Percentiles rank a stretch among this genome's conserved stretches.
Evolutionary conservation across 2,888 invertebrate genomes (phyloP).

Genomic region (Sericinus montela): DNA sequence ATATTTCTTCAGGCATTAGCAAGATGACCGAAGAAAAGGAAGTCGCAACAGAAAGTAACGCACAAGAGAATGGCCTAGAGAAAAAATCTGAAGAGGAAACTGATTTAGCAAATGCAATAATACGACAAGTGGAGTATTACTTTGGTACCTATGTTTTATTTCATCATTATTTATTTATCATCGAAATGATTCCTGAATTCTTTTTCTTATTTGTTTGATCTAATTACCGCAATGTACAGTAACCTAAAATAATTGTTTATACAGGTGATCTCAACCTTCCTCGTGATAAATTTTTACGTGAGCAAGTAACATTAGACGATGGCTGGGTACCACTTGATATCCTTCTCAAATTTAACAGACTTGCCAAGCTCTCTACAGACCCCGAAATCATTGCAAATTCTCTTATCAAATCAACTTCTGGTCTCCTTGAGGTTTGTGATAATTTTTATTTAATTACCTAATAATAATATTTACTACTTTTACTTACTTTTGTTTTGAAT

Average conservation of each 20-base stretch:
- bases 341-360: conserved; percentile 92
- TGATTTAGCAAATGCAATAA: conserved; percentile 80
- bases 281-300: conserved; percentile 95
- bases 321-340: conserved; percentile 94
- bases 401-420: conserved; percentile 84
- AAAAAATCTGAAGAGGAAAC: conserved; percentile 37
- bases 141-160: conserved; percentile 57
- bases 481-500: no score
- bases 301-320: conserved; percentile 90
- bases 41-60: conserved; percentile 46
- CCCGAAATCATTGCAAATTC: conserved; percentile 84
- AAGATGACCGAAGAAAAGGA: conserved; percentile 65
- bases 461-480: no score
- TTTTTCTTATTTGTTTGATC: no score
- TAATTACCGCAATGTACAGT: no score
- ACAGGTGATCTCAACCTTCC: conserved; percentile 94
- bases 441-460: no score
- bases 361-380: conserved; percentile 85
- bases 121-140: conserved; percentile 84
- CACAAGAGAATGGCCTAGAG: conserved; percentile 41
- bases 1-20: conserved; percentile 23
- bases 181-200: no score
- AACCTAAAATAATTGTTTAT: conserved; percentile 31
- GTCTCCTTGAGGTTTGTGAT: conserved; percentile 83
- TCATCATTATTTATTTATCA: no score